Conservation (phyloP, 2,113 vertebrate genomes). For the Zosterops borbonicus region DNA sequence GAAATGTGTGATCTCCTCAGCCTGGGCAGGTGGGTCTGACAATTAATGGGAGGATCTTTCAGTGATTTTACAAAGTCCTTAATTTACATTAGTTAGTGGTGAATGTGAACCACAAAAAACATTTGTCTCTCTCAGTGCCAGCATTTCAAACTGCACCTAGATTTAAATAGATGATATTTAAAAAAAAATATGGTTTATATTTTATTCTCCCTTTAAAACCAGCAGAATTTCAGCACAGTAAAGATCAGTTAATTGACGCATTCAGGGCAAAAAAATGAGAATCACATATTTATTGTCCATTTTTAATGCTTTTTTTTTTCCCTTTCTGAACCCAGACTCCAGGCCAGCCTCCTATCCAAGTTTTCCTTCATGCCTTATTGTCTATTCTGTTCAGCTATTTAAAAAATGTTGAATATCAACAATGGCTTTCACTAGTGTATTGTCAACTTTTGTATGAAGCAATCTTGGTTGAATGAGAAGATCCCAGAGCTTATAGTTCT, state of each 20-base stretch:
- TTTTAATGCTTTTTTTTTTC: conserved; percentile 35
- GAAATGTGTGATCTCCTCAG: neutral
- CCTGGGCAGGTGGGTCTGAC: neutral
- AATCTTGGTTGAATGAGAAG: conserved; percentile 98
- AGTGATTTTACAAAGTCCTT: neutral
- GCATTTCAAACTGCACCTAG: neutral
- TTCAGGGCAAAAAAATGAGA: conserved; percentile 31
- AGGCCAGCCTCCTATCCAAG: conserved; percentile 91
- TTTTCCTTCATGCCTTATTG: conserved; percentile 95
- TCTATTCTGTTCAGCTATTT: conserved; percentile 98
- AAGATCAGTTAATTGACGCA: conserved; percentile 27
- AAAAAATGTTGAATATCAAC: conserved; percentile 99
- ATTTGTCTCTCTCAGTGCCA: neutral
- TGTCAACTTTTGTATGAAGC: conserved; percentile 99
- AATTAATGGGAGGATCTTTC: neutral
- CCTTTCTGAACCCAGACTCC: conserved; percentile 83
- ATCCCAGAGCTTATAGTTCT: conserved; percentile 79
- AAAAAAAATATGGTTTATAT: neutral
- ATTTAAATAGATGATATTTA: neutral
- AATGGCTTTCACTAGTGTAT: conserved; percentile 95
- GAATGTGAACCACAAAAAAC: neutral
- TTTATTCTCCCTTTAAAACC: conserved; percentile 3
- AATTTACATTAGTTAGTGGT: neutral
- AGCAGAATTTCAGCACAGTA: neutral
- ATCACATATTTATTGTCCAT: conserved; percentile 17